Percentiles rank a stretch among this genome's conserved stretches.
These are phyloP conservation scores for Tapirus terrestris DNA, from an alignment of 2,113 vertebrate species.

Conservation along the genomic window DNA sequence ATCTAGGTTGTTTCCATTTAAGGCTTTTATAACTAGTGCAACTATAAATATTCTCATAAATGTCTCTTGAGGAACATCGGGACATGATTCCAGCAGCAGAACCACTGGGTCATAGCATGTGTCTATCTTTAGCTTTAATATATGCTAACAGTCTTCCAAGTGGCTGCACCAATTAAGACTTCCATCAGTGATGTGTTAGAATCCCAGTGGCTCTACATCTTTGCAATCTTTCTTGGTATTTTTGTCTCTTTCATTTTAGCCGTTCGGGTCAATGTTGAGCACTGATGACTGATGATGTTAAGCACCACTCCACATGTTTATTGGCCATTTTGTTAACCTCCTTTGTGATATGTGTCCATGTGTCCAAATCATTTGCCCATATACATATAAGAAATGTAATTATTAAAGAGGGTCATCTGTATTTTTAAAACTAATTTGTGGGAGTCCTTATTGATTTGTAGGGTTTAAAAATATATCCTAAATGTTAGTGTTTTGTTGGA, in stretches of 20 bases:
- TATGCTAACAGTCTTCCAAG: not conserved
- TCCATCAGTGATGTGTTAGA: not conserved
- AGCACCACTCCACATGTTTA: not conserved
- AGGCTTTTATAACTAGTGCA: not conserved
- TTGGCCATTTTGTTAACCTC: not conserved
- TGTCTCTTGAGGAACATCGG: not conserved
- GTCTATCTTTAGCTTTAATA: not conserved
- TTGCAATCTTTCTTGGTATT: not conserved
- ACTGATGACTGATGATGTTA: not conserved
- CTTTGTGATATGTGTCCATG: not conserved
- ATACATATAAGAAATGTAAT: not conserved
- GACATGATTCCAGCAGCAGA: not conserved
- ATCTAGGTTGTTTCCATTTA: not conserved
- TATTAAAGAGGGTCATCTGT: not conserved
- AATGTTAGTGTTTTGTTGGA: not conserved
- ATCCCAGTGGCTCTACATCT: not conserved
- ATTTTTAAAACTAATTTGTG: not conserved
- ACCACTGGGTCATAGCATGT: not conserved
- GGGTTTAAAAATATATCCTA: not conserved
- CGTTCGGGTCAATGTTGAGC: not conserved
- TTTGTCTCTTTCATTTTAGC: slow-evolving; percentile 16
- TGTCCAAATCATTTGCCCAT: not conserved
- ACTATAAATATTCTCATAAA: not conserved
- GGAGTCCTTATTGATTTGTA: not conserved
- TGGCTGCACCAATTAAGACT: not conserved